Evolutionary conservation across 2,888 invertebrate species (phyloP), one percentile per base, ranked within the genome.

Genomic region (Acanthoscelides obtectus): DNA sequence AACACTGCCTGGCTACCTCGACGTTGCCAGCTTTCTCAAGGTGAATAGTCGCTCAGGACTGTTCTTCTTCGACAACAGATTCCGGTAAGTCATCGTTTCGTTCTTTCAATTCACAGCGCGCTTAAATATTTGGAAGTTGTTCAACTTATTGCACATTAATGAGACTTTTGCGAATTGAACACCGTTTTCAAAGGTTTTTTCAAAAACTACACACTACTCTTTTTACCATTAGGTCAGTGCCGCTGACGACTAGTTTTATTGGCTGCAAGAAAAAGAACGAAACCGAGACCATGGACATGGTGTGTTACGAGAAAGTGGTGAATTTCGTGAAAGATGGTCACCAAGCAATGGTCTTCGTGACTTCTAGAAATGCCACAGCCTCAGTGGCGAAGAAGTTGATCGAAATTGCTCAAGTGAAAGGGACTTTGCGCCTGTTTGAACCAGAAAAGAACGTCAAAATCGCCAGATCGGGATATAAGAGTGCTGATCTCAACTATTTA

Each of bases 261-360:
- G 84, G 85, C 12, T 78, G 83, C 2, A 84, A 83, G 74, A 82
- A 79, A 74, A 80, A 80, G 64, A 83, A 83, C 73, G 80, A 81
- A 86, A 88, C 91, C 78, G 89, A 90, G 77, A 92, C 93, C 79
- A 96, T 98, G 94, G 97, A 99, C 86, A 89, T 90, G 73, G 90
- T 96, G 73, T 98, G 98, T 84, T 99, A 97, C 85, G 94, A 97
- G 66, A 97, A 98, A 87, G 94, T 95, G 0, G 80, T 91, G 0
- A 92, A 94, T 20, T 91, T 94, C 96, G 0, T 91, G 89, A 78
- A 90, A 92, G 91, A 93, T 77, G 97, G 96, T 0, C 95, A 99
- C 84, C 99, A 99, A 83, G 84, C 96, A 0, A 97, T 99, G 96
- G 96, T 99, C 0, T 99, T 99, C 85, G 99, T 99, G 0, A 99